phyloP scores from a whole-genome alignment of 2,797 vertebrate genomes.

The Geotrypetes seraphini region DNA sequence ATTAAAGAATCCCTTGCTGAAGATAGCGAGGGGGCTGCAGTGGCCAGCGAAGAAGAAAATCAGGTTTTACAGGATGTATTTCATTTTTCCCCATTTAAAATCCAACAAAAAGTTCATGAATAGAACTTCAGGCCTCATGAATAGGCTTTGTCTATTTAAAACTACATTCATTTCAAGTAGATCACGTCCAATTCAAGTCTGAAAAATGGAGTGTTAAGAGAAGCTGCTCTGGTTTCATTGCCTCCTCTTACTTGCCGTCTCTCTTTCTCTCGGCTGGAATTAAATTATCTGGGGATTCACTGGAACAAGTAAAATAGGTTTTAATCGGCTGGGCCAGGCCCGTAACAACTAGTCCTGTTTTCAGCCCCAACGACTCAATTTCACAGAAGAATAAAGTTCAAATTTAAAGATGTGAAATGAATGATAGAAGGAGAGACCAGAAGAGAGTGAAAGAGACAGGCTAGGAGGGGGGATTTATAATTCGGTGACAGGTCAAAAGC shows the following conservation, averaged over 20 bases:
- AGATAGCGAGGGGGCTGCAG: constrained; percentile 5
- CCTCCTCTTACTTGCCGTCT: constrained; percentile 8
- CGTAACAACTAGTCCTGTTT: neutral
- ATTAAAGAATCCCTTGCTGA: no score
- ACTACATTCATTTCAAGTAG: constrained; percentile 25
- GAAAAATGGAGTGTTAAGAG: constrained; percentile 28
- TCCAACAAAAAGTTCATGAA: neutral
- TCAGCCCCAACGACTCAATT: neutral
- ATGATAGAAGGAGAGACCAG: no score
- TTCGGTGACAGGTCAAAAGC: no score
- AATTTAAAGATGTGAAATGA: no score
- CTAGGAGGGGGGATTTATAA: neutral
- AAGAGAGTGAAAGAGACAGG: neutral
- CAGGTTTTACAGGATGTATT: no score
- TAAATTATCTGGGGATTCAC: constrained; percentile 14
- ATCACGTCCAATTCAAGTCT: constrained; percentile 33
- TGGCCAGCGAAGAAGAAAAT: constrained; percentile 23
- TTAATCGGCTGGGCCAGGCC: neutral
- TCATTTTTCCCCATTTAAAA: constrained; percentile 14
- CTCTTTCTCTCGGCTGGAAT: constrained; percentile 9
- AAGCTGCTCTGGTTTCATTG: constrained; percentile 5
- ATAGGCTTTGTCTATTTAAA: constrained; percentile 33
- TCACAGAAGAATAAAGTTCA: neutral
- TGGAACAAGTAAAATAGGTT: neutral
- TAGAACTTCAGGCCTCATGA: constrained; percentile 9